Evolutionary conservation across 2,888 invertebrate genomes (phyloP).

Genomic region (Xestia ashworthii): DNA sequence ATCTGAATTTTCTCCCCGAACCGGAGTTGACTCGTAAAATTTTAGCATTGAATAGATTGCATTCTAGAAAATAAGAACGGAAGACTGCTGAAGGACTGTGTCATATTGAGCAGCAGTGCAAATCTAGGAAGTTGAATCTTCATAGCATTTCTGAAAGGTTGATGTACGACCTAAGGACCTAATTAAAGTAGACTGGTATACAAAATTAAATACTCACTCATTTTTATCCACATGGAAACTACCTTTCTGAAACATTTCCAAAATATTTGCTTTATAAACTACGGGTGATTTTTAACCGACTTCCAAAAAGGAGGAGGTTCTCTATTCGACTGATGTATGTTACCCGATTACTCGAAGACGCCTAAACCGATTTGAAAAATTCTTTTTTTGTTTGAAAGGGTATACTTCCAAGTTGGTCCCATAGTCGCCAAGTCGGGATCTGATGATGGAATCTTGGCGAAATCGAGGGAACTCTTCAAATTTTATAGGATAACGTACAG

Average conservation of each 20-base stretch:
- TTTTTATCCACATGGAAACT: not conserved
- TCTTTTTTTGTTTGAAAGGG: too few species aligned
- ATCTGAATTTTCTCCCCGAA: conserved; percentile 45
- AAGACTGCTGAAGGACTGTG: not conserved
- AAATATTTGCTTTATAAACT: not conserved
- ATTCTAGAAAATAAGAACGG: conserved; percentile 39
- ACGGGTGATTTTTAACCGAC: too few species aligned
- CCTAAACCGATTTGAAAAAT: too few species aligned
- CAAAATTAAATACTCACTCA: not conserved
- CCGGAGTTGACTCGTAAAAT: conserved; percentile 51
- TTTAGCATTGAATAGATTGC: conserved; percentile 41
- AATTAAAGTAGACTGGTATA: not conserved
- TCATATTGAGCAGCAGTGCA: not conserved
- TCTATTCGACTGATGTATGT: too few species aligned
- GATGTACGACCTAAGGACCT: not conserved
- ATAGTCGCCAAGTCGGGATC: too few species aligned
- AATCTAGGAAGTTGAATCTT: not conserved
- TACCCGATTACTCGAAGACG: too few species aligned
- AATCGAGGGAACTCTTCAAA: too few species aligned
- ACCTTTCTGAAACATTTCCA: not conserved
- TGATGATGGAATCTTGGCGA: too few species aligned
- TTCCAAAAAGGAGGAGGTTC: too few species aligned
- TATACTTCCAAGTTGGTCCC: too few species aligned
- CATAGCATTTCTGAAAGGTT: not conserved
- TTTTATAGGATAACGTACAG: too few species aligned